Evolutionary conservation across 2,888 invertebrate genomes (phyloP), one percentile per base, ranked within the genome.

Genomic region (Himalopsyche anomala): DNA sequence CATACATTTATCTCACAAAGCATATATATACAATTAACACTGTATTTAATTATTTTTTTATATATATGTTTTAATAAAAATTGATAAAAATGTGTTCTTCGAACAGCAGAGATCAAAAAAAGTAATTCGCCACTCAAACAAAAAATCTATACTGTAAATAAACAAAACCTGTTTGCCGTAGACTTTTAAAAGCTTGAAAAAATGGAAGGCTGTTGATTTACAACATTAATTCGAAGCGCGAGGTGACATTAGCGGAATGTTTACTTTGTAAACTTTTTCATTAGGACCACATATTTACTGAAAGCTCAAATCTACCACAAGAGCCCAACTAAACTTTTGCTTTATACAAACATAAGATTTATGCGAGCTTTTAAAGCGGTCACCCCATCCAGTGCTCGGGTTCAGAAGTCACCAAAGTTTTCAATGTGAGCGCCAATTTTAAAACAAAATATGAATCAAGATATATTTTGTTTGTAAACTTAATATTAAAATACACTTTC

Each of bases 271-370:
- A 74, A 74, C 74, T 74, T 74, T 74, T 74, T 74, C 74, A 74
- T 74, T 74, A 74, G 74, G 74, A 74, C 74, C 74, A 74, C 74
- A 74, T 74, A 74, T 74, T 74, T 74, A 74, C 74, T 15, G 36
- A 74, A 74, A 74, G 38, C 74, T 28, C 74, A 74, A 74, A 74
- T 74, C 74, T 36, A 74, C 74, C 74, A 36, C 74, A 74, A 74
- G 74, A 74, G 74, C 74, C 74, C 74, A 74, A 74, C 74, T 74
- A 74, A 74, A 74, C 74, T 74, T 74, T 74, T 36, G 74, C 74
- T 74, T 74, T 38, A 74, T 74, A 38, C 74, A 36, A 74, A 74
- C 74, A 74, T 74, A 74, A 74, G 74, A 74, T 74, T 74, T 38
- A 74, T 74, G 74, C 74, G 11, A 74, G 74, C 74, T 74, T 74